Evolutionary conservation across 2,113 vertebrate species (phyloP), one percentile per base, ranked within the genome.

Genomic region (Limanda limanda): DNA sequence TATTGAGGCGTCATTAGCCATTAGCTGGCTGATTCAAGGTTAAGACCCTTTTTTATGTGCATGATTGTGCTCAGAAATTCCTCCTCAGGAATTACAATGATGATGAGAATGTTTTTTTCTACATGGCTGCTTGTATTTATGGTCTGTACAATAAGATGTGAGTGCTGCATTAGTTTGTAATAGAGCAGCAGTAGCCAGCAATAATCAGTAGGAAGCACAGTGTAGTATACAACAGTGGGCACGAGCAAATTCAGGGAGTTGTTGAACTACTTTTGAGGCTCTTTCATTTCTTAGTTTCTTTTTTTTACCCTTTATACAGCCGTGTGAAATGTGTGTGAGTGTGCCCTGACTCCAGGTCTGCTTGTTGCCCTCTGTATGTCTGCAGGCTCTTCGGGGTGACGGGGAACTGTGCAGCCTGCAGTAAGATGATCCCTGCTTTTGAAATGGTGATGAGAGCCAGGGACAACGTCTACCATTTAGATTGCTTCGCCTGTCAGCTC

Each of bases 381-480:
- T 81, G 69, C 95, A 99, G 98, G 95, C 97, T 99, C 79, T 99
- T 99, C 18, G 98, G 98, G 91, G 97, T 97, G 90, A 99, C 98
- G 0, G 98, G 98, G 93, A 99, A 98, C 95, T 99, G 98, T 59
- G 97, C 98, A 12, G 98, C 97, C 86, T 99, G 98, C 94, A 98
- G 97, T 96, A 99, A 99, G 93, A 95, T 99, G 94, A 99, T 99
- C 95, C 98, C 98, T 71, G 98, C 98, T 92, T 99, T 99, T 86
- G 98, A 99, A 95, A 99, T 99, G 98, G 98, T 99, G 95, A 99
- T 99, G 98, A 96, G 97, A 93, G 98, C 98, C 93, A 95, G 97
- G 94, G 98, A 99, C 94, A 99, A 99, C 59, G 97, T 99, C 92
- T 99, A 99, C 94, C 98, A 99, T 94, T 96, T 99, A 87, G 98